Percentiles rank a stretch among this genome's conserved stretches.
These are phyloP conservation scores for Halcyon smyrnensis DNA, from an alignment of 2,797 vertebrate species.

Conservation along the genomic window DNA sequence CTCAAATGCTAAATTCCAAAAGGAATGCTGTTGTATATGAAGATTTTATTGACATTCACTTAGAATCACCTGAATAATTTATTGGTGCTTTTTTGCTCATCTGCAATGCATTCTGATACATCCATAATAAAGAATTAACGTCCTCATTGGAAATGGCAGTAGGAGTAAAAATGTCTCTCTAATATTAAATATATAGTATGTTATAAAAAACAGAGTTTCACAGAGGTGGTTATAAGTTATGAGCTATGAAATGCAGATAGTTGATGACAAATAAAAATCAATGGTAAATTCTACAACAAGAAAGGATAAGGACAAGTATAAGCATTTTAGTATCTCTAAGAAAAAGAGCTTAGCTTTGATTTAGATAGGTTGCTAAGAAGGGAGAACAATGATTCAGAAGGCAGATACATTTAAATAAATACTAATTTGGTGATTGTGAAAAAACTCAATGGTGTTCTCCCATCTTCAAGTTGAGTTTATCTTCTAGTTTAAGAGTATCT, in stretches of 20 bases:
- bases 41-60: constrained; percentile 23
- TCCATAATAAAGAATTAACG: constrained; percentile 31
- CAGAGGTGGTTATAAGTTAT: constrained; percentile 9
- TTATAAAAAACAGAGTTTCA: constrained; percentile 34
- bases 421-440: background rate
- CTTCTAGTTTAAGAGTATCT: background rate
- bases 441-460: background rate
- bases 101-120: background rate
- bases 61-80: constrained; percentile 43
- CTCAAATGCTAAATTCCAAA: background rate
- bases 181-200: constrained; percentile 31
- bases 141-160: background rate
- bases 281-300: background rate
- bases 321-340: background rate
- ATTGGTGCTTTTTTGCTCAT: background rate
- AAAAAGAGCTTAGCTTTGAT: background rate
- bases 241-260: constrained; percentile 1
- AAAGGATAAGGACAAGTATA: background rate
- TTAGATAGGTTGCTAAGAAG: background rate
- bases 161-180: constrained; percentile 2
- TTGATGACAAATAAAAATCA: constrained; percentile 29
- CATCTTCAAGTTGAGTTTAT: background rate
- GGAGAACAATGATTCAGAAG: background rate
- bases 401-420: background rate
- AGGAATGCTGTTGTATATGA: background rate